A percentile compares a stretch with the other conserved stretches of the same genome.
phyloP scores from a whole-genome alignment of 2,113 vertebrate genomes.

The Stercorarius parasiticus region DNA sequence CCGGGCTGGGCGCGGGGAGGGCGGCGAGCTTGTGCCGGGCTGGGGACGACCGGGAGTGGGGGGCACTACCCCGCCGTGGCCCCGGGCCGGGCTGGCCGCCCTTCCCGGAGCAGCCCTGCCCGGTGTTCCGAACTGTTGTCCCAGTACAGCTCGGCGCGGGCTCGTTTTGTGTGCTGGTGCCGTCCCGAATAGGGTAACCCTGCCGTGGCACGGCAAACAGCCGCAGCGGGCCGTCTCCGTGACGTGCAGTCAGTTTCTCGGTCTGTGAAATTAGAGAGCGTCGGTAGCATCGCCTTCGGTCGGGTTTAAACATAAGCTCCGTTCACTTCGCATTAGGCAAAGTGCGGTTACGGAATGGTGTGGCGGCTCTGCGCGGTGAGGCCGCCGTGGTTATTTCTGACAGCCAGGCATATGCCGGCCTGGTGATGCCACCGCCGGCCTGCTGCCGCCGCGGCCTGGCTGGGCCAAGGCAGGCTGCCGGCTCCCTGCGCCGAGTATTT shows the following conservation, averaged over 20 bases:
- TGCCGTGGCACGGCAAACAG: neutral
- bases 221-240: neutral
- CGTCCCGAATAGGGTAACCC: neutral
- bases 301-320: neutral
- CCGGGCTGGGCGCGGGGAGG: neutral
- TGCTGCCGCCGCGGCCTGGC: neutral
- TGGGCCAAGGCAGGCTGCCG: neutral
- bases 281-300: neutral
- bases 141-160: neutral
- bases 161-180: neutral
- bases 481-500: neutral
- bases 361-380: neutral
- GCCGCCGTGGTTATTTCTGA: neutral
- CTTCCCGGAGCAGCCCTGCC: neutral
- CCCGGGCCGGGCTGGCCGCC: neutral
- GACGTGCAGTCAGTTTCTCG: neutral
- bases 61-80: neutral
- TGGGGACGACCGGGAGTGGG: too few relatives aligned
- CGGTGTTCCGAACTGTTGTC: neutral
- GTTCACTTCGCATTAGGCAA: neutral
- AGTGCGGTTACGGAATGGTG: neutral
- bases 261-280: neutral
- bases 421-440: neutral
- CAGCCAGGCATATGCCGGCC: neutral
- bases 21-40: neutral